Percentiles rank a stretch among this genome's conserved stretches.
phyloP scores from a whole-genome alignment of 2,888 invertebrate genomes.

The Stenodema calcarata region DNA sequence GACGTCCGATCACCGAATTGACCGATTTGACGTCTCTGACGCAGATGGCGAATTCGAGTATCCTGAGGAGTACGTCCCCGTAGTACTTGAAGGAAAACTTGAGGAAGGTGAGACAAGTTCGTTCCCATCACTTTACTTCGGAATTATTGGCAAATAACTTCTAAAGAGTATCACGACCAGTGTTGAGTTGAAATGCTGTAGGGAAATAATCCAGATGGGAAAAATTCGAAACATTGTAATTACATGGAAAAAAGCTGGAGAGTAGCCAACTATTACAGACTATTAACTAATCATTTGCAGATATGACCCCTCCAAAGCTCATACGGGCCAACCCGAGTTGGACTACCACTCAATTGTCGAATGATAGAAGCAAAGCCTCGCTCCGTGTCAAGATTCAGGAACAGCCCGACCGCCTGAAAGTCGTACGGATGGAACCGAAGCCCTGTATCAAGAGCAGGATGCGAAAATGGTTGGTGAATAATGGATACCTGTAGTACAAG shows the following conservation, averaged over 20 bases:
- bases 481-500: too few species aligned
- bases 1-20: not conserved
- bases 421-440: not conserved
- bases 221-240: too few species aligned
- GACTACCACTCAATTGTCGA: not conserved
- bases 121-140: not conserved
- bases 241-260: too few species aligned
- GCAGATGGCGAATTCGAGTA: not conserved
- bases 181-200: too few species aligned
- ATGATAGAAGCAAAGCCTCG: not conserved
- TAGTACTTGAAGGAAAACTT: not conserved
- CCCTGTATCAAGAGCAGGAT: constrained; percentile 18
- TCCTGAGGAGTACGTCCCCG: not conserved
- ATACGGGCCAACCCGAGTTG: not conserved
- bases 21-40: not conserved
- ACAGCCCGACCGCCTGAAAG: not conserved
- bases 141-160: too few species aligned
- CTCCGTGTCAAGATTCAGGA: not conserved
- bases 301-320: not conserved
- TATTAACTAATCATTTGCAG: not conserved
- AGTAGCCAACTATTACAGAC: too few species aligned
- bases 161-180: too few species aligned
- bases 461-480: not conserved
- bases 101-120: not conserved
- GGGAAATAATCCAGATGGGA: too few species aligned